These are phyloP conservation scores for Stichodactyla helianthus DNA, from an alignment of 64 coral and sea anemone genomes.

Conservation along the genomic window DNA sequence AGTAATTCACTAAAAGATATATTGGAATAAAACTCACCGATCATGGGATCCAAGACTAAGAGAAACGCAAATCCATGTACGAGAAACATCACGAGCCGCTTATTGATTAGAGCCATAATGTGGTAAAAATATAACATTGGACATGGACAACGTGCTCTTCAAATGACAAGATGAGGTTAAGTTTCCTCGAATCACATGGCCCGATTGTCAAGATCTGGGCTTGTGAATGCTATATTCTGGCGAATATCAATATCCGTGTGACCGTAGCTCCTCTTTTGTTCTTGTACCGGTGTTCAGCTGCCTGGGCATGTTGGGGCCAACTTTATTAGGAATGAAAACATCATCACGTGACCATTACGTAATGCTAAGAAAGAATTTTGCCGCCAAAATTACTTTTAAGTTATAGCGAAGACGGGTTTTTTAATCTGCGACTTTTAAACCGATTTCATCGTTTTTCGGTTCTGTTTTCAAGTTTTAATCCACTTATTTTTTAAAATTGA, in stretches of 20 bases:
- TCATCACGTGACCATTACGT: slow-evolving; percentile 31
- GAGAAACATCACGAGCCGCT: not conserved
- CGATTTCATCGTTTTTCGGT: not conserved
- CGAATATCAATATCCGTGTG: slow-evolving; percentile 10
- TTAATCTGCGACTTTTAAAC: not conserved
- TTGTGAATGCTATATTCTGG: not conserved
- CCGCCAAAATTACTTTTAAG: not conserved
- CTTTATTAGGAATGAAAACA: not conserved
- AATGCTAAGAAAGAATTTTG: slow-evolving; percentile 3
- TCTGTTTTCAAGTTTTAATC: not conserved
- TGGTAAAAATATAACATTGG: not conserved
- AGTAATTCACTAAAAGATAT: not conserved
- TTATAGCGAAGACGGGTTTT: not conserved
- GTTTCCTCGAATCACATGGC: not conserved
- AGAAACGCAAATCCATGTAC: not conserved
- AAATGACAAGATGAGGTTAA: not conserved
- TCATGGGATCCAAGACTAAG: not conserved
- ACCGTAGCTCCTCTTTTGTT: not conserved
- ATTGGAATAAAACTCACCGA: not conserved
- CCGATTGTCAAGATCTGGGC: not conserved
- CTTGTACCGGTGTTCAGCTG: not conserved
- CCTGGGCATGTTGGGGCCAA: slow-evolving; percentile 14
- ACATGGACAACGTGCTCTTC: not conserved
- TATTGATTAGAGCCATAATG: not conserved
- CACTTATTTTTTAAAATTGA: not conserved